Base-by-base conservation (phyloP, 2,113 vertebrate genomes). In the Procavia capensis region DNA sequence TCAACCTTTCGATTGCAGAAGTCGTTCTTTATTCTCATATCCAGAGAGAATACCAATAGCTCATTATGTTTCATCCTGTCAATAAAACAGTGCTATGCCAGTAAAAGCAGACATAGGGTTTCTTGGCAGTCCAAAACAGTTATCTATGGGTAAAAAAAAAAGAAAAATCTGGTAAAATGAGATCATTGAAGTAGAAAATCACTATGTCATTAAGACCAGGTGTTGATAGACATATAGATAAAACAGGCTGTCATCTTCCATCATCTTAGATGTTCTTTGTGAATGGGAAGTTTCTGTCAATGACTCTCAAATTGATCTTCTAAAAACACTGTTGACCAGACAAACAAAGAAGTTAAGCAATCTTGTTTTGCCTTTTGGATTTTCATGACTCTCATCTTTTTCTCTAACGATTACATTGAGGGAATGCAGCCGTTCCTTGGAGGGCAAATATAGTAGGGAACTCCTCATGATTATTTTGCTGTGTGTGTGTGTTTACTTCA, bases 1-100 rank as follows among this genome's bases (percentile, higher is more conserved):
- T 97, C 83, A 97, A 93, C 72, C 64, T 91, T 79, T 84, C 54
- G 81, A 95, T 90, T 76, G 36, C 34, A 96, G 36, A 54, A 61
- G 8, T 95, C 79, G 1, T 90, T 81, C 92, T 93, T 90, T 64
- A 74, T 70, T 29, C 22, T 31, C 25, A 54, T 59, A 25, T 74
- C 45, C 36, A 47, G 14, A 41, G 57, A 91, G n/a, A 88, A 90
- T 25, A n/a, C 17, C 39, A 80, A 50, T 76, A 87, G 41, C 41
- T 91, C 27, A 45, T 84, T 91, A 36, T 4, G 4, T 39, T 72
- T 36, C 91, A 91, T 20, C 7, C 9, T 84, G 31, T 81, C 47
- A 41, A 29, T 66, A 92, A 92, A 25, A 75, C 1, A 66, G n/a
- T 20, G 1, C 20, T n/a, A 6, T 84, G 6, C 5, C 36, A n/a